phyloP scores from a whole-genome alignment of 2,888 invertebrate genomes.

The Oasisia sp. region DNA sequence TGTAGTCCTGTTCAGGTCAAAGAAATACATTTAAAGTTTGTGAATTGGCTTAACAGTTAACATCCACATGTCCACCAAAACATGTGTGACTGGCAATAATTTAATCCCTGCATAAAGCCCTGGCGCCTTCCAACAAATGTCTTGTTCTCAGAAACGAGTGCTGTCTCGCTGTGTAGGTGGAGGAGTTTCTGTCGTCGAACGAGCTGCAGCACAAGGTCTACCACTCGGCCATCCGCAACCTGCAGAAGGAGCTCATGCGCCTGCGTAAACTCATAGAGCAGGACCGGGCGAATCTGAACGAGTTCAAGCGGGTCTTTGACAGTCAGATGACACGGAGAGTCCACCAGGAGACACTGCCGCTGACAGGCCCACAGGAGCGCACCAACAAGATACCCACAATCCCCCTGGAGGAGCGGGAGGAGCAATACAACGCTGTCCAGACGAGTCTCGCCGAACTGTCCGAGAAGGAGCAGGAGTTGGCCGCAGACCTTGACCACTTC shows the following conservation, averaged over 20 bases:
- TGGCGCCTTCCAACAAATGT: too few species aligned
- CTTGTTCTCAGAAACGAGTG: too few species aligned
- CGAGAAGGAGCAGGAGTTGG: conserved; percentile 39
- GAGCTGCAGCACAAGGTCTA: conserved; percentile 17
- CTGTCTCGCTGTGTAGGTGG: conserved; percentile 18
- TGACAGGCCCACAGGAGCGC: conserved; percentile 35
- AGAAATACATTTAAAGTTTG: too few species aligned
- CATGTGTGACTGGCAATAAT: too few species aligned
- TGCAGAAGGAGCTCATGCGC: conserved; percentile 13
- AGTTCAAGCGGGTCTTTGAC: background rate
- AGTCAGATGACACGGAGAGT: background rate
- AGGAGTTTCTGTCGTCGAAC: conserved; percentile 21
- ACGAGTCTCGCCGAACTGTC: conserved; percentile 23
- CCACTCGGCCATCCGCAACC: background rate
- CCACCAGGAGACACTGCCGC: conserved; percentile 27
- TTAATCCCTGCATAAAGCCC: too few species aligned
- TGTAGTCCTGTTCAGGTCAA: too few species aligned
- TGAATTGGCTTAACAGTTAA: too few species aligned
- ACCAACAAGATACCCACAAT: conserved; percentile 29
- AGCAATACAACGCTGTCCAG: conserved; percentile 30
- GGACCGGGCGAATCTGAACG: conserved; percentile 23
- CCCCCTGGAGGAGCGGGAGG: conserved; percentile 26
- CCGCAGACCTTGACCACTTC: conserved; percentile 30
- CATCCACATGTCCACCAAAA: too few species aligned
- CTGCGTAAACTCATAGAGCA: conserved; percentile 21